phyloP scores from a whole-genome alignment of 2,888 invertebrate genomes.

The Metacarcinus magister region DNA sequence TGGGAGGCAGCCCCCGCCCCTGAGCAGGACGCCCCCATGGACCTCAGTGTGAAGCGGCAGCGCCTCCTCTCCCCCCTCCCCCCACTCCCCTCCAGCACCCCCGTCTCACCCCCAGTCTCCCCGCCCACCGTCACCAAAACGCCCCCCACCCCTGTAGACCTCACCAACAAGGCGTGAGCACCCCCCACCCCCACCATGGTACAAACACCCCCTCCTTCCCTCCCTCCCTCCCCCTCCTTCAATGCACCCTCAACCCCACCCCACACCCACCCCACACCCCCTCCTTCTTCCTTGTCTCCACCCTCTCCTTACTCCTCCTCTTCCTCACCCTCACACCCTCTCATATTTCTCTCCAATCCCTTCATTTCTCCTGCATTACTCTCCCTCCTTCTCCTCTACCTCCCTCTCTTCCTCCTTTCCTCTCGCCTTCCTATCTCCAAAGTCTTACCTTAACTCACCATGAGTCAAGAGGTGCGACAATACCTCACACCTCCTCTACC shows the following conservation, averaged over 20 bases:
- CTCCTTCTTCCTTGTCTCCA: not conserved
- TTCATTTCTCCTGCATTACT: not conserved
- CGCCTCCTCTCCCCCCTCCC: constrained; percentile 69
- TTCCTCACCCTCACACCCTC: not conserved
- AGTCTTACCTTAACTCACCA: not conserved
- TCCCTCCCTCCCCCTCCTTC: not conserved
- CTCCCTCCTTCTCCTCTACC: not conserved
- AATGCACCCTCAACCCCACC: not conserved
- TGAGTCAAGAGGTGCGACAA: not conserved
- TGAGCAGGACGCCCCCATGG: constrained; percentile 82
- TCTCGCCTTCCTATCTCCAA: not conserved
- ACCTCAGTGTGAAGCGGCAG: constrained; percentile 80
- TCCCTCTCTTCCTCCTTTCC: not conserved
- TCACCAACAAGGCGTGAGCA: constrained; percentile 70
- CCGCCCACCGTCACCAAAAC: constrained; percentile 64
- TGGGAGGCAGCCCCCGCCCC: constrained; percentile 75
- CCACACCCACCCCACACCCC: not conserved
- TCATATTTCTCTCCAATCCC: not conserved
- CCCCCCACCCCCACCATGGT: constrained; percentile 10
- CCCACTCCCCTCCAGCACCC: constrained; percentile 53
- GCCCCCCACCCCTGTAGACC: constrained; percentile 68
- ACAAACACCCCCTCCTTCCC: constrained; percentile 40
- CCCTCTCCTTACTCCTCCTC: not conserved
- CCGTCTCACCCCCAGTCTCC: constrained; percentile 73
- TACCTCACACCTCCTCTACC: not conserved